These are phyloP conservation scores for Mythimna albipuncta DNA, from an alignment of 2,888 invertebrate genomes.

Conservation along the genomic window DNA sequence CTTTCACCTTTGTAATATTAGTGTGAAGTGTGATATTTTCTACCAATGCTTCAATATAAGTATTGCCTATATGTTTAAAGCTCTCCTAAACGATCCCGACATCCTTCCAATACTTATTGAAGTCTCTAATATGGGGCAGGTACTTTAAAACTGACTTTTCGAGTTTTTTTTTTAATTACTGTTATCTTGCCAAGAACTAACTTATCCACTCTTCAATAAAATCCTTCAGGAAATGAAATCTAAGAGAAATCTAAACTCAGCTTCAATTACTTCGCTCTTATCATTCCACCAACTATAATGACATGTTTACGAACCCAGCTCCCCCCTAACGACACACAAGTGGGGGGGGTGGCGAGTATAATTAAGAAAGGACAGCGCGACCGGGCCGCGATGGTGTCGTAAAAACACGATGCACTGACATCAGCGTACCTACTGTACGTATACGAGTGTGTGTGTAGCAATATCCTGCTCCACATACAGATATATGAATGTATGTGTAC, in stretches of 20 bases:
- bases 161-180: too few species aligned
- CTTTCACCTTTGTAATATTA: too few species aligned
- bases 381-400: slow-evolving; percentile 49
- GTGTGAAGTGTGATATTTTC: too few species aligned
- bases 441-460: neutral
- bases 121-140: too few species aligned
- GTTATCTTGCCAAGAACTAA: too few species aligned
- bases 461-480: slow-evolving; percentile 5
- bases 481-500: neutral
- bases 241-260: slow-evolving; percentile 1
- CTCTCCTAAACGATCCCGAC: too few species aligned
- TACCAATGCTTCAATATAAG: too few species aligned
- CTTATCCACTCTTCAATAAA: neutral
- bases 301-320: slow-evolving; percentile 48
- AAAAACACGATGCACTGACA: slow-evolving; percentile 59
- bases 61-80: too few species aligned
- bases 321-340: slow-evolving; percentile 33
- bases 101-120: too few species aligned
- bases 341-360: slow-evolving; percentile 41
- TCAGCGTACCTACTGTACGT: slow-evolving; percentile 21
- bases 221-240: neutral
- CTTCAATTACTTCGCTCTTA: slow-evolving; percentile 24
- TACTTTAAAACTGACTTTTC: too few species aligned
- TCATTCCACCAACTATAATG: slow-evolving; percentile 36
- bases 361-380: slow-evolving; percentile 58